Conservation (phyloP, 2,797 vertebrate species). For the Hapalemur alaotrensis region DNA sequence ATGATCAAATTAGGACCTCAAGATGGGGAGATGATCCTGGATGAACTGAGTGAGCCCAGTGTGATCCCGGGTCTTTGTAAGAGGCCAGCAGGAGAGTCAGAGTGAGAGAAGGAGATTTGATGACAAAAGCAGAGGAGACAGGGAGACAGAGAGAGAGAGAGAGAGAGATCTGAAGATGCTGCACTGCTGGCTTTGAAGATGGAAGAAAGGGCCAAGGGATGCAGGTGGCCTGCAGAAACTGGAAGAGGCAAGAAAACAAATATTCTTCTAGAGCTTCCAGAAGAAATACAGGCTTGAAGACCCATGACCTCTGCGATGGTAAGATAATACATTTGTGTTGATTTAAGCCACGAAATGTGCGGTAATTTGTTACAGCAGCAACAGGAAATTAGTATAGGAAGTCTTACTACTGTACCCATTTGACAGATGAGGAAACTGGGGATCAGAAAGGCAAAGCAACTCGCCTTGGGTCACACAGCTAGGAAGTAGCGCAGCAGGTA, state of each 20-base stretch:
- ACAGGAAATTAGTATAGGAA: not conserved
- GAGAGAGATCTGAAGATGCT: not conserved
- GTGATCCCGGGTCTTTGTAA: not conserved
- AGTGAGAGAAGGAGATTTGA: not conserved
- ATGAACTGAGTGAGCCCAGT: not conserved
- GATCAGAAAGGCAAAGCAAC: not conserved
- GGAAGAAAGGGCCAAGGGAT: not conserved
- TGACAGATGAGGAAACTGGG: not conserved
- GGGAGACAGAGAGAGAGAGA: too few species aligned
- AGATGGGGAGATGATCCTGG: too few species aligned
- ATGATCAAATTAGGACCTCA: not conserved
- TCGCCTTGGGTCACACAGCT: too few species aligned
- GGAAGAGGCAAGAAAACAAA: not conserved
- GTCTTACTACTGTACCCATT: not conserved
- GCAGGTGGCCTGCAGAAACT: not conserved
- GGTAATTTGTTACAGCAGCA: not conserved
- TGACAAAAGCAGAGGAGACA: not conserved
- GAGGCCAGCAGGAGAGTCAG: not conserved
- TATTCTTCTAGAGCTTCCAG: not conserved
- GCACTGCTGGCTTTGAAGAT: not conserved
- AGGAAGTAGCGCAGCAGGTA: fast-evolving
- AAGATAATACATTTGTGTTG: not conserved
- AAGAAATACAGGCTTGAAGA: not conserved
- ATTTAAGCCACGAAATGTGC: not conserved
- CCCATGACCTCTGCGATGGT: not conserved